Base-by-base conservation (phyloP, 2,113 vertebrate genomes). In the Grus americana region DNA sequence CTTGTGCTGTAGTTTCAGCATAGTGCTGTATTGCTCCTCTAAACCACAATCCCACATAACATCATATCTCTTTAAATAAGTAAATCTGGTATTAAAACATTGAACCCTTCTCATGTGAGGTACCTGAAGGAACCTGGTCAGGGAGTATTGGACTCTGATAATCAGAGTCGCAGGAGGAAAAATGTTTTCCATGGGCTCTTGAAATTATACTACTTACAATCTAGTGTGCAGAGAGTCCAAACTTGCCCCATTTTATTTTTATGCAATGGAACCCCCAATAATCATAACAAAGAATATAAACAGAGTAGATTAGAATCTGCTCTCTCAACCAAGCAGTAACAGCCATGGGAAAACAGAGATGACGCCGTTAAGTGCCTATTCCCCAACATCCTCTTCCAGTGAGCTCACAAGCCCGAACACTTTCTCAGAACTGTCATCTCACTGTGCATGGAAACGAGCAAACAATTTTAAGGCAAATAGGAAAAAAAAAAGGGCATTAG, bases 341-440 rank as follows among this genome's bases (percentile, higher is more conserved):
- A 62, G n/a, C 61, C 79, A 92, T 74, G 82, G 92, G 88, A 96
- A 96, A 94, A 34, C 49, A 86, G 26, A 16, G 79, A 79, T 57
- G 61, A 85, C 79, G 73, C 52, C 10, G 5, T 68, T 38, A 68
- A 87, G 49, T 72, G 36, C 21, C 79, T 65, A 5, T 52, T 91
- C 70, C 61, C 65, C 73, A 90, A 30, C 49, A 92, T 90, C 57
- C 52, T 81, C 78, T 73, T 80, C 76, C 75, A 68, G 34, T 79
- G 58, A 92, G 72, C 52, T 83, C 30, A 84, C 34, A 73, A 67
- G 18, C 65, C 72, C 61, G 44, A 72, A 93, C 47, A 84, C 30
- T 40, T 91, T 96, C 76, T 79, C 79, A 92, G 73, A 83, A 36
- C n/a, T 80, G 44, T 63, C 59, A 84, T 55, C 36, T 78, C 26